Base-by-base conservation (phyloP, 2,797 vertebrate species). In the Xenentodon cancila region DNA sequence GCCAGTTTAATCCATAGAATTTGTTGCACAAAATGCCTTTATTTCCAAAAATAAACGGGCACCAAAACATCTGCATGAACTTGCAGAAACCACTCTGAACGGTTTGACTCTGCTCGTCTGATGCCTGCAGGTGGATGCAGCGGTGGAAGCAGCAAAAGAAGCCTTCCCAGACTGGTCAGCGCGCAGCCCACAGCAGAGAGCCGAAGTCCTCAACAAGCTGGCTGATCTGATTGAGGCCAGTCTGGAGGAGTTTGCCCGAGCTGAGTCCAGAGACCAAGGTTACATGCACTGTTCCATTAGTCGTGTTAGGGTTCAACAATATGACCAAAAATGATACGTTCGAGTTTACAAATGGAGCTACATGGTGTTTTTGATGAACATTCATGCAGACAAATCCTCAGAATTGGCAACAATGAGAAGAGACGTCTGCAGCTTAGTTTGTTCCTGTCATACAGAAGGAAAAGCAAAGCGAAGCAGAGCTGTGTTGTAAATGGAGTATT, bases 231-330 rank as follows among this genome's bases (percentile, higher is more conserved):
- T 98, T 22, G 97, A 99, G 34, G 86, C 81, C 56, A 90, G 93
- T 1, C 76, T 97, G 81, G 96, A 97, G 69, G 95, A 94, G 49
- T 94, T 99, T 65, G 95, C 93, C 8, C 92, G 93, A 85, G 98
- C 97, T 0, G 97, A 99, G 71, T 98, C 97, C 73, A 96, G 90
- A 89, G 98, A 99, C 89, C 97, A 99, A 93, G 97, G 98, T 98
- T 59, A 37, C 25, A 49, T 42, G 42, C 7, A 17, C 12, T 25
- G 22, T 62, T 40, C 15, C 13, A 55, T 21, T 9, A 19, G 8
- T 7, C 6, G 11, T 4, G 3, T 47, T 13, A 20, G 11, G 2
- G 18, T 9, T 9, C 11, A 17, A 17, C n/a, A 46, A 18, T 11
- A 47, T 4, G 46, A 20, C 11, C 21, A 48, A 21, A 48, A 48